Base-by-base conservation (phyloP, 2,888 invertebrate genomes). In the Listrodromus nycthemerus region DNA sequence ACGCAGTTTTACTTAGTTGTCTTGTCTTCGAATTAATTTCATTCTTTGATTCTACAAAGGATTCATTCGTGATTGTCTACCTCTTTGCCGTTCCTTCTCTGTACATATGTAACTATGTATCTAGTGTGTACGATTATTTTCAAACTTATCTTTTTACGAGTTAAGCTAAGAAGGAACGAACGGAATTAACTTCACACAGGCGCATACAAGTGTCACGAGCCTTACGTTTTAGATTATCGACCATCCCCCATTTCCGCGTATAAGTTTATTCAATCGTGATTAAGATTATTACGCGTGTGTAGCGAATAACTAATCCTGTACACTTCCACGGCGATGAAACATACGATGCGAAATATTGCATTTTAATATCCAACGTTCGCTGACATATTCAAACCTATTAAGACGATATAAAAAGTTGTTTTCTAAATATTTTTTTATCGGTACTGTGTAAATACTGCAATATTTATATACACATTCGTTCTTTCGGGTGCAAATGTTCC, bases 101-200 rank as follows among this genome's bases (percentile, higher is more conserved):
- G 85, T 86, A 86, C 71, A 86, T 84, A 86, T 86, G 86, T 86
- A 86, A 37, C 84, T 84, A 86, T 77, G 82, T 84, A 81, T 86
- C 73, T 81, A 82, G 58, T 78, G 45, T 67, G 63, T 78, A 86
- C 52, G 66, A 58, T 71, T 69, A 81, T 81, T 75, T 63, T 30
- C 7, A 48, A 50, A 33, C 10, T 67, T 63, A 16, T 27, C 13
- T 52, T 63, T 58, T 69, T 50, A 69, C n/a, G 61, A 63, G 76
- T 65, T 74, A 74, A 80, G 73, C 10, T 80, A 30, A 65, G 66
- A 81, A 65, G 78, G 58, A 84, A 84, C 65, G 69, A 81, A 77
- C 21, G 45, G 37, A 61, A 70, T 84, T 50, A 63, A 83, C 71
- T 30, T 76, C 65, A 71, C 58, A 48, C 83, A 65, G 71, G 80